Conservation (phyloP, 2,113 vertebrate species). For the Lutjanus erythropterus region DNA sequence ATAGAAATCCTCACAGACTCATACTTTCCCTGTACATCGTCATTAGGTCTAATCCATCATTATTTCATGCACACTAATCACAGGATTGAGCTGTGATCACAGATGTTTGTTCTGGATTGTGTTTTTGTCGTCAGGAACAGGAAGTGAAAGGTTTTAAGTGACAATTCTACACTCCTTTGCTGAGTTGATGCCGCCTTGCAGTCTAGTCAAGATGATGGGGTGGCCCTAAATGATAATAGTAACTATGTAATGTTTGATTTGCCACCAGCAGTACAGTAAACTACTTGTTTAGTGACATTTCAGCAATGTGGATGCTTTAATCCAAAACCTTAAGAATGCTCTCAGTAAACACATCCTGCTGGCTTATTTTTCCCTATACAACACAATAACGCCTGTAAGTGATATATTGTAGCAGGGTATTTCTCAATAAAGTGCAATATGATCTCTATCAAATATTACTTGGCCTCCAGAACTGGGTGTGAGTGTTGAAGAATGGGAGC, state of each 20-base stretch:
- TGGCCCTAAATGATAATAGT: neutral
- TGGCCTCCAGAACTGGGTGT: neutral
- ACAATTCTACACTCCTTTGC: neutral
- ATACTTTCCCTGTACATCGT: neutral
- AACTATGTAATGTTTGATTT: neutral
- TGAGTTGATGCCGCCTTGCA: neutral
- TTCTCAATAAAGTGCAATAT: neutral
- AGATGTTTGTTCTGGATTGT: constrained; percentile 22
- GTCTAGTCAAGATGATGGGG: neutral
- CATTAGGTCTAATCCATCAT: constrained; percentile 30
- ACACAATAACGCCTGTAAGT: neutral
- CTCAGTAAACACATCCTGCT: too few species aligned
- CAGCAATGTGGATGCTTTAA: neutral
- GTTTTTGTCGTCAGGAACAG: constrained; percentile 27
- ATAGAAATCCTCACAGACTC: constrained; percentile 8
- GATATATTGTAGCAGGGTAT: neutral
- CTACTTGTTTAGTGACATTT: neutral
- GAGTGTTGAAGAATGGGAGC: neutral
- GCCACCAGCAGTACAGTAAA: neutral
- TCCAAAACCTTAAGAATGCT: too few species aligned
- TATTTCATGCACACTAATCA: constrained; percentile 40
- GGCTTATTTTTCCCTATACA: too few species aligned
- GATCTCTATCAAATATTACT: neutral
- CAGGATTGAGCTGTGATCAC: constrained; percentile 14
- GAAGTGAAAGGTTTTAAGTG: constrained; percentile 18